Evolutionary conservation across 2,888 invertebrate genomes (phyloP).

Genomic region (Girardia tigrina): DNA sequence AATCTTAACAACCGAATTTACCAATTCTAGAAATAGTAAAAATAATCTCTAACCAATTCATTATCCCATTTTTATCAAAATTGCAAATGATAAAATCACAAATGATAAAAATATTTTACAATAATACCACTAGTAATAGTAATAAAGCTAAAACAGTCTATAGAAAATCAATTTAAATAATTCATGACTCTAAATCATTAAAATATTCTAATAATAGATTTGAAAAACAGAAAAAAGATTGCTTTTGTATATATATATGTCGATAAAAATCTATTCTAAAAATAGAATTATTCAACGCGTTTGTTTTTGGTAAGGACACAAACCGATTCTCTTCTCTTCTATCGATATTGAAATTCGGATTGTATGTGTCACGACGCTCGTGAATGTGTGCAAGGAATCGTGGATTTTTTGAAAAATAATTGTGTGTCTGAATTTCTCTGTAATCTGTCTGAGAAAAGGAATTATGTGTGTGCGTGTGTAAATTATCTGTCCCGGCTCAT

Average conservation of each 20-base stretch:
- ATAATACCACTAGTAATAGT: too few relatives aligned
- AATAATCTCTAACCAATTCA: too few relatives aligned
- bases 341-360: neutral
- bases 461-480: neutral
- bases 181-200: neutral
- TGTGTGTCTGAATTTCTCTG: neutral
- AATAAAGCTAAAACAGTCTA: too few relatives aligned
- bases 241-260: constrained; percentile 15
- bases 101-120: too few relatives aligned
- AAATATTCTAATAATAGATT: constrained; percentile 1
- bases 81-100: too few relatives aligned
- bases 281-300: neutral
- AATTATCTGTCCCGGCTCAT: constrained; percentile 12
- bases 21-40: too few relatives aligned
- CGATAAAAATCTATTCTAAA: constrained; percentile 5
- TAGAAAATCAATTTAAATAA: constrained; percentile 18
- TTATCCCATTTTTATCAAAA: too few relatives aligned
- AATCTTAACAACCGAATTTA: too few relatives aligned
- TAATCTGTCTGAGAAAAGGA: neutral
- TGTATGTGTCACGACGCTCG: too few relatives aligned
- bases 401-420: neutral
- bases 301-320: neutral
- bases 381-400: neutral
- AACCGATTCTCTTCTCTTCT: neutral
- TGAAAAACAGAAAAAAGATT: constrained; percentile 3